Evolutionary conservation across 2,113 vertebrate genomes (phyloP).

Genomic region (Sialia sialis): DNA sequence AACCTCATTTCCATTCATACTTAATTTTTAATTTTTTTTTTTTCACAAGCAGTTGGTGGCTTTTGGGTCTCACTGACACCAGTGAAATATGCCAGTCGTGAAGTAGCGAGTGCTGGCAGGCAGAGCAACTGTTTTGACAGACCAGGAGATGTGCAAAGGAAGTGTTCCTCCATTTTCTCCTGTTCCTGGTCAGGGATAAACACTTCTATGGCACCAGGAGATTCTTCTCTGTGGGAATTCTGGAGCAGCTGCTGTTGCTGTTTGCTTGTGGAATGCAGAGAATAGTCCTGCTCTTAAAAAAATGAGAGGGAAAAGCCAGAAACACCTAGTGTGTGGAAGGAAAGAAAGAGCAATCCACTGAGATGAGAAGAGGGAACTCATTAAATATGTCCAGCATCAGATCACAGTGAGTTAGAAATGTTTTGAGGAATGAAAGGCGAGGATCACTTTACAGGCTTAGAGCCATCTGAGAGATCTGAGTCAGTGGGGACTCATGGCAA

Average conservation of each 20-base stretch:
- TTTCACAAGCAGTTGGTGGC: not conserved
- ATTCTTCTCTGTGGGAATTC: not conserved
- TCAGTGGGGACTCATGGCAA: not conserved
- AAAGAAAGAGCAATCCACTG: not conserved
- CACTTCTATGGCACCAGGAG: not conserved
- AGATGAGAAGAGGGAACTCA: not conserved
- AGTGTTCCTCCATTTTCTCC: not conserved
- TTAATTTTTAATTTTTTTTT: not conserved
- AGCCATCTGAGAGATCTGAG: not conserved
- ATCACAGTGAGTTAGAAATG: not conserved
- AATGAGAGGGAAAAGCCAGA: not conserved
- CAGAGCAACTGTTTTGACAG: constrained; percentile 25
- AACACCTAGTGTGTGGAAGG: not conserved
- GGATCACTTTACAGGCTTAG: not conserved
- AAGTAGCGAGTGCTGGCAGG: not conserved
- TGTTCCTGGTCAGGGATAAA: not conserved
- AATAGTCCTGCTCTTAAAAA: not conserved
- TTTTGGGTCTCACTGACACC: not conserved
- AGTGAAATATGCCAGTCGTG: not conserved
- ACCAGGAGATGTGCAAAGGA: not conserved
- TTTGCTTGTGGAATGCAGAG: not conserved
- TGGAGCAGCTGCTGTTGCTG: not conserved
- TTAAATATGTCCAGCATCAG: not conserved
- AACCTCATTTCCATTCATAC: not conserved
- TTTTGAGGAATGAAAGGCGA: not conserved